phyloP scores from a whole-genome alignment of 53 echinoderm and acorn worm genomes.

The Paelopatides confundens region DNA sequence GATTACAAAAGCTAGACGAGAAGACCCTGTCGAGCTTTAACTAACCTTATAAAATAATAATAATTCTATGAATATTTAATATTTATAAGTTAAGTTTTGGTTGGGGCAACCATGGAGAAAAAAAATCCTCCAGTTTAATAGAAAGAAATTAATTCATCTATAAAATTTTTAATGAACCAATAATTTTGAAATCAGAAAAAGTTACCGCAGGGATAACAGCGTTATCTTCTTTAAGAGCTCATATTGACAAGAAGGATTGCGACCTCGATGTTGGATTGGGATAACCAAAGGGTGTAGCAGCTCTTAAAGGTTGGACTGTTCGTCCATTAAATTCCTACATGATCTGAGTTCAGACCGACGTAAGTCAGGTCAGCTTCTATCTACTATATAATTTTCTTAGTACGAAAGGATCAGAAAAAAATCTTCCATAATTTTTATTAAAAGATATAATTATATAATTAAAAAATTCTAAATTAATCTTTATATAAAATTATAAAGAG shows the following conservation, averaged over 20 bases:
- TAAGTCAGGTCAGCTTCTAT: constrained; percentile 93
- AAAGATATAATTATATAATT: neutral
- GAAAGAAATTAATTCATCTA: neutral
- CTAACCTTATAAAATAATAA: neutral
- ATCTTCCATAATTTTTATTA: neutral
- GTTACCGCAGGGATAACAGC: constrained; percentile 96
- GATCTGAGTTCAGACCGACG: constrained; percentile 96
- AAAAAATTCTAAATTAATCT: too few species aligned
- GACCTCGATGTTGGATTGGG: constrained; percentile 95
- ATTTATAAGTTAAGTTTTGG: constrained; percentile 44
- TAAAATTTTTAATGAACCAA: constrained; percentile 44
- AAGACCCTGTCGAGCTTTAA: constrained; percentile 83
- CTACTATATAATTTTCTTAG: constrained; percentile 63
- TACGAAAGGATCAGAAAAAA: constrained; percentile 70
- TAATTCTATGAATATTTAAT: neutral
- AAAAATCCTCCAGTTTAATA: constrained; percentile 51
- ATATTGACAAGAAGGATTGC: constrained; percentile 86
- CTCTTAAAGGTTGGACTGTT: constrained; percentile 80
- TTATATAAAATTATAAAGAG: too few species aligned
- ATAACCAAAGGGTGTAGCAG: constrained; percentile 74
- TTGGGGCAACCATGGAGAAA: constrained; percentile 83
- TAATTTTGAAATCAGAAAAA: constrained; percentile 62
- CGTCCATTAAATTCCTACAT: constrained; percentile 85
- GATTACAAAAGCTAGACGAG: constrained; percentile 71
- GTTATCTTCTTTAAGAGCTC: constrained; percentile 86